A percentile compares a stretch with the other conserved stretches of the same genome.
Evolutionary conservation across 2,888 invertebrate genomes (phyloP).

Genomic region (Tetramorium bicarinatum): DNA sequence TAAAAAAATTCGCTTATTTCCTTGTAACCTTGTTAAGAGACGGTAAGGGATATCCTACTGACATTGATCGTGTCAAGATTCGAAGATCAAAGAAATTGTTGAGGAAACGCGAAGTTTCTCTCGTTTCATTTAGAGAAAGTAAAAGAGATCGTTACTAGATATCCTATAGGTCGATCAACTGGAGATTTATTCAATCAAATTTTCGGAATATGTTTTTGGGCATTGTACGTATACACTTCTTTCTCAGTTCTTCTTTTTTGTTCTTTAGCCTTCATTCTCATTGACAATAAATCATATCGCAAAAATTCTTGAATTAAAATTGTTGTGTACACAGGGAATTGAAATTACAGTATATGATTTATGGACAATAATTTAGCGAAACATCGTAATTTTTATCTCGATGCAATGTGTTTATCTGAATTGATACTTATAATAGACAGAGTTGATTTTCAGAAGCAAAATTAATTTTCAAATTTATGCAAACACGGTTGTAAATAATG

Average conservation of each 20-base stretch:
- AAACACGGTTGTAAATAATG: not conserved
- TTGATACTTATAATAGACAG: not conserved
- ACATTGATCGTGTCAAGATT: conserved; percentile 59
- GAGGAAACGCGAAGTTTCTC: conserved; percentile 57
- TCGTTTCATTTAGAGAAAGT: conserved; percentile 61
- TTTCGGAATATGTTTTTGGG: not conserved
- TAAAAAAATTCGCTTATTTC: not conserved
- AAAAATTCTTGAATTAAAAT: conserved; percentile 13
- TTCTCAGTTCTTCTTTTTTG: not conserved
- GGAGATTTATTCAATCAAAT: not conserved
- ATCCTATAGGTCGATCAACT: not conserved
- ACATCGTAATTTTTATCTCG: not conserved
- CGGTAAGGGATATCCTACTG: not conserved
- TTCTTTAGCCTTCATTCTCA: not conserved
- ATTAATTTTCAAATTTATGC: not conserved
- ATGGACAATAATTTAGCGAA: not conserved
- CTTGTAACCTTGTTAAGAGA: not conserved
- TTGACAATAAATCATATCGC: not conserved
- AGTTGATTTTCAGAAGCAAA: not conserved
- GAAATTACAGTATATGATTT: not conserved
- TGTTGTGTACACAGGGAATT: not conserved
- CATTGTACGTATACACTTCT: not conserved
- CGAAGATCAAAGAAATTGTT: conserved; percentile 50
- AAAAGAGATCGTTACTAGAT: conserved; percentile 27
- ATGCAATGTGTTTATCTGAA: not conserved